phyloP scores from a whole-genome alignment of 2,797 vertebrate species.

The Acanthurus leucopareius region DNA sequence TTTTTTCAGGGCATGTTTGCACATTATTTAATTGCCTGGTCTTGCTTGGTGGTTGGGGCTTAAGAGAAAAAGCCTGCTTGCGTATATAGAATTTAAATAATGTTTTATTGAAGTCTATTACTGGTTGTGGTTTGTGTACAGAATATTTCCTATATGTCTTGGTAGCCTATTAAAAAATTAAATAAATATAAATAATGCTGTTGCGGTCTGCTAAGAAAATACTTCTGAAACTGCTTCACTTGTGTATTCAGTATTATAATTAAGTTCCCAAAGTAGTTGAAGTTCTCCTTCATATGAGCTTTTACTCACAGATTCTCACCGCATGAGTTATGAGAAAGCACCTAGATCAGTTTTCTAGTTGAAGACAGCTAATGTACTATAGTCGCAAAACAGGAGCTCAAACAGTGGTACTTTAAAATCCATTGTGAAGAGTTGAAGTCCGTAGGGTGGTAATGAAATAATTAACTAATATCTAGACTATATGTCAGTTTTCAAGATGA shows the following conservation, averaged over 20 bases:
- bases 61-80: slow-evolving; percentile 21
- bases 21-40: slow-evolving; percentile 58
- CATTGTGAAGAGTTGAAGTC: background rate
- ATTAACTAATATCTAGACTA: background rate
- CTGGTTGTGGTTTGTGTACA: background rate
- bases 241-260: background rate
- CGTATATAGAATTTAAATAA: background rate
- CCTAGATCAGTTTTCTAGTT: background rate
- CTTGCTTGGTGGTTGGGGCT: slow-evolving; percentile 27
- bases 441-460: too few species aligned
- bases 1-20: slow-evolving; percentile 66
- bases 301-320: background rate
- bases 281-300: background rate
- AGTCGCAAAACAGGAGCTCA: background rate
- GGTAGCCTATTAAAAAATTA: background rate
- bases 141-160: background rate
- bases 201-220: background rate
- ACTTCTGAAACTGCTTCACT: slow-evolving; percentile 6
- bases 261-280: background rate
- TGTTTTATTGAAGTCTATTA: background rate
- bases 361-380: background rate
- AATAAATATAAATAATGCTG: background rate
- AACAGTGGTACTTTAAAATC: background rate
- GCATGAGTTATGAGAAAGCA: background rate
- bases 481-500: background rate